Base-by-base conservation (phyloP, 2,888 invertebrate genomes). In the Pterostichus madidus region DNA sequence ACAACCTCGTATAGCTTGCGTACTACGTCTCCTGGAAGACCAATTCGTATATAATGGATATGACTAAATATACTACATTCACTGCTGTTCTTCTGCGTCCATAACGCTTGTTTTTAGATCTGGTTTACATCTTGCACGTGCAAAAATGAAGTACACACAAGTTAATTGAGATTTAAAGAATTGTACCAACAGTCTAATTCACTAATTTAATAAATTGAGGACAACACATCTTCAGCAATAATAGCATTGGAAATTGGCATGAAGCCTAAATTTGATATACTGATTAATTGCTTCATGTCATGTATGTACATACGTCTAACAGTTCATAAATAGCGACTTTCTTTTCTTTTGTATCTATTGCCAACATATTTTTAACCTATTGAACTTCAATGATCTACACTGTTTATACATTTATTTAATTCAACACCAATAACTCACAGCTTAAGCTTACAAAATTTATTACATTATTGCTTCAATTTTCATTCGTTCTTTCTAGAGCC, bases 301-400 rank as follows among this genome's bases (percentile, higher is more conserved):
- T 71, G 68, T 71, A 71, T 71, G 68, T 71, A 71, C 68, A 71
- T 71, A 71, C 68, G 68, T 71, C 68, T 71, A 71, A 71, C 68
- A 71, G 68, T 71, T 71, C 68, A 71, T 71, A 71, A 71, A 71
- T 71, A 71, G 68, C 68, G 44, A 71, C 68, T 71, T 71, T 71
- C 68, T 71, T 44, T 71, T 71, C 68, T 17, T 46, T 15, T 71
- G 44, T 17, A 17, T 7, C 39, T 10, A 44, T 39, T 44, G 68
- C 68, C 68, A 71, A 71, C 44, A 44, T 44, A 71, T 71, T 71
- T 44, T 71, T 71, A 71, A 44, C 17, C 44, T 71, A 71, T 71
- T 71, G 68, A 71, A 71, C n/a, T 17, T 8, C 17, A 71, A 17
- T 71, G 68, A 71, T 71, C 39, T 39, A 71, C 44, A 71, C 44